Conservation (phyloP, 2,113 vertebrate species). For the Pongo abelii region DNA sequence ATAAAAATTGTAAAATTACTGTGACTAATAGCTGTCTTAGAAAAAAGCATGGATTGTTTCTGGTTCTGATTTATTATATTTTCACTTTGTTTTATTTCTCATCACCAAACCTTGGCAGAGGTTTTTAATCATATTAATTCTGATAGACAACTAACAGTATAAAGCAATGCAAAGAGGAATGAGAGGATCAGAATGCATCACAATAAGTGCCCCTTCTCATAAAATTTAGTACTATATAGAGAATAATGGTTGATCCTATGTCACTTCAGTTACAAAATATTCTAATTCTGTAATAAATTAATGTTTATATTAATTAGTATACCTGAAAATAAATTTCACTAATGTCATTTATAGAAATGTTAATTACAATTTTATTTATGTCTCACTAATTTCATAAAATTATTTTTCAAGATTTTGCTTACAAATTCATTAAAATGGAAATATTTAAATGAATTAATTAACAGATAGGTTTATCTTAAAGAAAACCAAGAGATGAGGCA, state of each 20-base stretch:
- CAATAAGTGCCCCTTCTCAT: neutral
- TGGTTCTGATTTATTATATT: neutral
- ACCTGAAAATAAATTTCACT: constrained; percentile 8
- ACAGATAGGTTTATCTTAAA: neutral
- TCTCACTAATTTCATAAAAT: neutral
- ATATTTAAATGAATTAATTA: neutral
- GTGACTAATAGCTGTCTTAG: neutral
- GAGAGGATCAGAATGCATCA: neutral
- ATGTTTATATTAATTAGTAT: neutral
- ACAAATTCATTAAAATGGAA: neutral
- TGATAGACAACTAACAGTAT: neutral
- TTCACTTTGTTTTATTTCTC: neutral
- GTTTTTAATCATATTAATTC: too few species aligned
- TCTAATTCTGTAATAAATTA: neutral
- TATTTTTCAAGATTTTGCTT: neutral
- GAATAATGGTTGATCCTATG: neutral
- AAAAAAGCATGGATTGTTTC: neutral
- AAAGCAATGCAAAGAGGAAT: neutral
- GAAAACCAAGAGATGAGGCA: neutral
- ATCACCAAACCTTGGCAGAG: neutral
- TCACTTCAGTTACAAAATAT: neutral
- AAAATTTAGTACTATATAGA: rapidly evolving
- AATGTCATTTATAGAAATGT: constrained; percentile 9
- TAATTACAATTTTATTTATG: constrained; percentile 21
- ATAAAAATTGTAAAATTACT: neutral